Percentiles rank a stretch among this genome's conserved stretches.
These are phyloP conservation scores for Beris morrisii DNA, from an alignment of 2,888 invertebrate genomes.

Conservation along the genomic window DNA sequence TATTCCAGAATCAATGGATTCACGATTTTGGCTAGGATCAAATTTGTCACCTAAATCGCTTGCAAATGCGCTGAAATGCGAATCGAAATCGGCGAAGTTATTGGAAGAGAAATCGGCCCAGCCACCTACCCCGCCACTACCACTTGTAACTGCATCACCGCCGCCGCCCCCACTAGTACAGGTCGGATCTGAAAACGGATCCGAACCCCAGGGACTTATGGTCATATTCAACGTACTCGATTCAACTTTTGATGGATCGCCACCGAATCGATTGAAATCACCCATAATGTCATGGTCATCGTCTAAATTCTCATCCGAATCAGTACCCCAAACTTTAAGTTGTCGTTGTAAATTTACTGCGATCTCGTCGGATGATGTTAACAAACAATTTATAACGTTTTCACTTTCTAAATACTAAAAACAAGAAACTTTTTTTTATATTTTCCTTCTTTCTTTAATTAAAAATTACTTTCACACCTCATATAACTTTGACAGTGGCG, in stretches of 20 bases:
- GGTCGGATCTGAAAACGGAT: constrained; percentile 43
- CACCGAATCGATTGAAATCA: constrained; percentile 9
- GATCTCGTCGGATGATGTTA: constrained; percentile 22
- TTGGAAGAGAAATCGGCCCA: constrained; percentile 50
- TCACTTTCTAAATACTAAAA: constrained; percentile 24
- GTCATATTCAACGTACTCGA: constrained; percentile 23
- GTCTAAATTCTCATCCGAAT: constrained; percentile 19
- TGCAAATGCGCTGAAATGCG: constrained; percentile 50
- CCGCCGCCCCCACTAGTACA: constrained; percentile 42
- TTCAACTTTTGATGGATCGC: constrained; percentile 9
- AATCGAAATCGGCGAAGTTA: constrained; percentile 55
- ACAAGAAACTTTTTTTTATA: neutral
- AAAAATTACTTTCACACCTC: constrained; percentile 23
- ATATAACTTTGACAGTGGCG: constrained; percentile 18
- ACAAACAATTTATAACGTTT: constrained; percentile 23
- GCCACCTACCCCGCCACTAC: constrained; percentile 17
- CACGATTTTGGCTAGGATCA: neutral
- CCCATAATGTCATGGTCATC: constrained; percentile 7
- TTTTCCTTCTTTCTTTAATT: neutral
- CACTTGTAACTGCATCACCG: constrained; percentile 20
- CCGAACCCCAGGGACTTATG: constrained; percentile 48
- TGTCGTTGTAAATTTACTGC: constrained; percentile 12
- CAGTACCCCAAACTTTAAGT: constrained; percentile 26
- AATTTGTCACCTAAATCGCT: constrained; percentile 46
- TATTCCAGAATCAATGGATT: constrained; percentile 37